Evolutionary conservation across 1,140 invertebrate genomes (phyloP), one percentile per base, ranked within the genome.

Genomic region (Lepidurus apus): DNA sequence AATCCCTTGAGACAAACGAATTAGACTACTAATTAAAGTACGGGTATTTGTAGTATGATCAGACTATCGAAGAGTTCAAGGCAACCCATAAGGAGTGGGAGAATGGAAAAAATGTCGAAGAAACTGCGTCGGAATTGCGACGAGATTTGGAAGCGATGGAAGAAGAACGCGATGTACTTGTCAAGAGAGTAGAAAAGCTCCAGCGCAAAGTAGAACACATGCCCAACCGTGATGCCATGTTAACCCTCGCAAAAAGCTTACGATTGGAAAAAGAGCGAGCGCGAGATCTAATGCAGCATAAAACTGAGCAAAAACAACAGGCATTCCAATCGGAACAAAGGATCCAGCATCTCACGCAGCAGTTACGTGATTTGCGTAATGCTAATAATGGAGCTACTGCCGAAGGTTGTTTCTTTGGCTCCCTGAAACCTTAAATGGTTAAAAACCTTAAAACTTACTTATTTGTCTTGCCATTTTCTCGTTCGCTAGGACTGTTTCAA

Each of bases 131-230:
- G 17, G 91, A 93, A 85, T 87, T 93, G 47, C 89, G 91, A 65
- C 90, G 90, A 81, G 93, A 95, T 83, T 90, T 95, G 10, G 89
- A 90, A 82, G 90, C 93, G 47, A 95, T 96, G 93, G 93, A 94
- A 81, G 90, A 92, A 43, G 94, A 96, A 84, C 92, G 91, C 84
- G 93, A 95, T 83, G 91, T 93, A 81, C 86, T 91, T 13, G 81
- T 86, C 78, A 89, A 90, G 81, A 88, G 93, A 78, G 90, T 94
- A 80, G 92, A 93, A 81, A 87, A 91, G 81, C 86, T 92, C 21
- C 89, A 91, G 77, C 87, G 88, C 82, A 91, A 90, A 85, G 88
- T 88, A 80, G 88, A 88, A 81, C 84, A 85, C 74, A 84, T 86
- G 74, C 85, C 86, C 21, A 88, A 88, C 79, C 87, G 87, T 44